phyloP scores from a whole-genome alignment of 1,140 invertebrate genomes.

The Formica selysi region DNA sequence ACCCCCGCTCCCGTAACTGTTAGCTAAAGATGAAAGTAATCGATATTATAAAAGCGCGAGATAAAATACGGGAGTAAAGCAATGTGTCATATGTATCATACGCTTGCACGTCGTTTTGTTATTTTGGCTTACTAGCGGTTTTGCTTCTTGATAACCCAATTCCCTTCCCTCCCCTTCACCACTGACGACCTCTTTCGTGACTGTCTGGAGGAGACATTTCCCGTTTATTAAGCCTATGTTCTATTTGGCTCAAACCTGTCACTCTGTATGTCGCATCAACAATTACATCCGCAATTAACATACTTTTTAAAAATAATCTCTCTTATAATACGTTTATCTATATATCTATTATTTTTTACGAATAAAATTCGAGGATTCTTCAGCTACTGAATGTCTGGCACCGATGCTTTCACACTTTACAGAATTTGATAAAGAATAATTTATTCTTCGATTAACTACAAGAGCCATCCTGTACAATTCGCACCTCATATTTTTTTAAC shows the following conservation, averaged over 20 bases:
- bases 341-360: background rate
- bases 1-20: background rate
- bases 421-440: slow-evolving; percentile 29
- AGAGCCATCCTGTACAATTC: slow-evolving; percentile 7
- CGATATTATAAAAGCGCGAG: background rate
- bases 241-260: slow-evolving; percentile 84
- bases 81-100: slow-evolving; percentile 47
- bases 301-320: background rate
- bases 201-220: slow-evolving; percentile 85
- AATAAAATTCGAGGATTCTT: slow-evolving; percentile 3
- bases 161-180: slow-evolving; percentile 74
- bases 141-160: slow-evolving; percentile 67
- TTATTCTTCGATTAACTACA: background rate
- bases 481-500: background rate
- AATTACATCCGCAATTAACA: slow-evolving; percentile 43
- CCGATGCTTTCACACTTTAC: slow-evolving; percentile 37
- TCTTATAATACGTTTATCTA: background rate
- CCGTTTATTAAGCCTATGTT: slow-evolving; percentile 77
- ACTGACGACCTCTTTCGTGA: slow-evolving; percentile 87
- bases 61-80: background rate
- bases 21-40: background rate
- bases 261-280: slow-evolving; percentile 59
- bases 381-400: slow-evolving; percentile 44
- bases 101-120: slow-evolving; percentile 57
- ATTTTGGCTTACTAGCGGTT: slow-evolving; percentile 62